Percentiles rank a stretch among this genome's conserved stretches.
phyloP scores from a whole-genome alignment of 2,888 invertebrate species.

The Phyllotreta cruciferae region DNA sequence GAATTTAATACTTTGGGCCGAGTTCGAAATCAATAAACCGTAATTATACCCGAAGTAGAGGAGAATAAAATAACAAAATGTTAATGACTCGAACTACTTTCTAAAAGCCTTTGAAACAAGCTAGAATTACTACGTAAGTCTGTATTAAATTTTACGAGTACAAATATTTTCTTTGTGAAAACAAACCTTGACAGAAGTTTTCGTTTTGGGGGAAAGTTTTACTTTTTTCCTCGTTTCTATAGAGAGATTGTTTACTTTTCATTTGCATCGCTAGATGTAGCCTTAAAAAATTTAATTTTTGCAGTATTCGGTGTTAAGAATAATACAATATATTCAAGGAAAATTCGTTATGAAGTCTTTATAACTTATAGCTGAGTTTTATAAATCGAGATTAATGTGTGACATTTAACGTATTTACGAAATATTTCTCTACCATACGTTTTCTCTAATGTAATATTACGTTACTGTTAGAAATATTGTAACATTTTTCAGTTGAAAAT shows the following conservation, averaged over 20 bases:
- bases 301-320: too few relatives aligned
- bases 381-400: too few relatives aligned
- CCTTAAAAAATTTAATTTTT: too few relatives aligned
- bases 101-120: constrained; percentile 15
- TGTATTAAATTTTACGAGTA: constrained; percentile 14
- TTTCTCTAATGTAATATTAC: constrained; percentile 27
- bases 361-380: too few relatives aligned
- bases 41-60: not conserved
- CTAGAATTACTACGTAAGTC: constrained; percentile 10
- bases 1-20: not conserved
- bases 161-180: constrained; percentile 18
- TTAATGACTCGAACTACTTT: constrained; percentile 12
- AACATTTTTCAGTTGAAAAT: constrained; percentile 30
- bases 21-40: constrained; percentile 8
- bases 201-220: constrained; percentile 7
- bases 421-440: constrained; percentile 24
- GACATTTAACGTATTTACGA: constrained; percentile 9
- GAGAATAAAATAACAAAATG: constrained; percentile 6
- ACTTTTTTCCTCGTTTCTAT: not conserved
- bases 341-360: too few relatives aligned
- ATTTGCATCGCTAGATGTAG: constrained; percentile 1
- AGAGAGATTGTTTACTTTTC: constrained; percentile 13
- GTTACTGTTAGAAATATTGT: constrained; percentile 31
- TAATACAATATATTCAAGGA: too few relatives aligned
- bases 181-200: constrained; percentile 17